Evolutionary conservation across 2,113 vertebrate species (phyloP).

Genomic region (Elaphurus davidianus): DNA sequence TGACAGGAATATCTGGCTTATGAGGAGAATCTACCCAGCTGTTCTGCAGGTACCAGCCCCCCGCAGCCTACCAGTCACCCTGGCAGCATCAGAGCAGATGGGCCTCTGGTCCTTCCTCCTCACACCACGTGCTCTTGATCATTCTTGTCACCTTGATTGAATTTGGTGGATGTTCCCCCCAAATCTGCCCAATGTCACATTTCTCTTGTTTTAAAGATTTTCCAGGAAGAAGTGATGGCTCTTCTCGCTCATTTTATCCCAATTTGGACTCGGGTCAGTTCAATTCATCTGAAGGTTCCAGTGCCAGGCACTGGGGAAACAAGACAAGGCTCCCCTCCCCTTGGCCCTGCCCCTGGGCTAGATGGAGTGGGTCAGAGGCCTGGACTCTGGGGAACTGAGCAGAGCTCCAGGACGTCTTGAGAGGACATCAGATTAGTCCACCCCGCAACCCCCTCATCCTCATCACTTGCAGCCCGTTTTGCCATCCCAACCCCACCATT

Average conservation of each 20-base stretch:
- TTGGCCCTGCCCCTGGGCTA: neutral
- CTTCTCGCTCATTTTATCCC: neutral
- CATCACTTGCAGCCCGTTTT: neutral
- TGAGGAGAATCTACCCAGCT: neutral
- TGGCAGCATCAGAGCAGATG: neutral
- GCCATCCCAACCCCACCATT: too few species aligned
- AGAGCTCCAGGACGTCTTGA: neutral
- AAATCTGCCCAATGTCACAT: neutral
- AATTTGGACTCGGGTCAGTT: neutral
- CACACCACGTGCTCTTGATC: neutral
- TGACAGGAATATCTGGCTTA: neutral
- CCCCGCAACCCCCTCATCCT: fast-evolving
- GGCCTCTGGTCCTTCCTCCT: neutral
- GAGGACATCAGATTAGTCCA: neutral
- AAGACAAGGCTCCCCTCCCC: neutral
- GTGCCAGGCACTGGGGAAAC: neutral
- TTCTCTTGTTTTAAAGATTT: neutral
- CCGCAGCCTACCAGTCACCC: neutral
- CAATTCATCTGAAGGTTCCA: neutral
- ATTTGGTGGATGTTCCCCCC: neutral
- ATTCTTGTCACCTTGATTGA: neutral
- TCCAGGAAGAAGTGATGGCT: neutral
- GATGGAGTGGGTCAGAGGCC: neutral
- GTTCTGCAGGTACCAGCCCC: neutral
- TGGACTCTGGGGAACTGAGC: neutral